Evolutionary conservation across 1,140 invertebrate genomes (phyloP).

Genomic region (Mylabris phalerata): DNA sequence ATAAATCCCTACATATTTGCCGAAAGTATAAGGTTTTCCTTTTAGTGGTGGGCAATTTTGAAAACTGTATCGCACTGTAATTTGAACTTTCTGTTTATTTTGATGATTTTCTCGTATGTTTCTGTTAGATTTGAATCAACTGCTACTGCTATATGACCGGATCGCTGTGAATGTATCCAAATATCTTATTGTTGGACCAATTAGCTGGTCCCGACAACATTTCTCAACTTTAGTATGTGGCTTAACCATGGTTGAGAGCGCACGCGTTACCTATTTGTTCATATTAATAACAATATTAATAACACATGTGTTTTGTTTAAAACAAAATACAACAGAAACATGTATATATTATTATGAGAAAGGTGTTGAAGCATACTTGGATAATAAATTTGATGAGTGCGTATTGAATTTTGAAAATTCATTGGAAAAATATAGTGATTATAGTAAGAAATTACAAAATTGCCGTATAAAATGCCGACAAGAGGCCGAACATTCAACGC

Average conservation of each 20-base stretch:
- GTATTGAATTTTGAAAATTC: conserved; percentile 54
- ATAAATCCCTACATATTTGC: no score
- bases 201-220: neutral
- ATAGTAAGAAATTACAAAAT: conserved; percentile 42
- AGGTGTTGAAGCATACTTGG: conserved; percentile 59
- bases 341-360: conserved; percentile 42
- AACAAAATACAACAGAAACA: conserved; percentile 18
- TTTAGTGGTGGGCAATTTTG: no score
- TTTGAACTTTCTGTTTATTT: no score
- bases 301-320: conserved; percentile 21
- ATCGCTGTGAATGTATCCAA: no score
- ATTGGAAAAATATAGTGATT: conserved; percentile 43
- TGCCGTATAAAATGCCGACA: conserved; percentile 54
- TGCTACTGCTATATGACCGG: no score
- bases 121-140: no score
- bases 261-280: conserved; percentile 14
- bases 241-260: conserved; percentile 7
- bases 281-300: conserved; percentile 19
- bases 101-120: no score
- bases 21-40: no score
- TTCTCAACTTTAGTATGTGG: conserved; percentile 1
- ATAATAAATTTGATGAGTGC: conserved; percentile 62
- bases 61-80: no score
- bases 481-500: conserved; percentile 35
- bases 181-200: neutral